Base-by-base conservation (phyloP, 2,113 vertebrate species). In the Zosterops borbonicus region DNA sequence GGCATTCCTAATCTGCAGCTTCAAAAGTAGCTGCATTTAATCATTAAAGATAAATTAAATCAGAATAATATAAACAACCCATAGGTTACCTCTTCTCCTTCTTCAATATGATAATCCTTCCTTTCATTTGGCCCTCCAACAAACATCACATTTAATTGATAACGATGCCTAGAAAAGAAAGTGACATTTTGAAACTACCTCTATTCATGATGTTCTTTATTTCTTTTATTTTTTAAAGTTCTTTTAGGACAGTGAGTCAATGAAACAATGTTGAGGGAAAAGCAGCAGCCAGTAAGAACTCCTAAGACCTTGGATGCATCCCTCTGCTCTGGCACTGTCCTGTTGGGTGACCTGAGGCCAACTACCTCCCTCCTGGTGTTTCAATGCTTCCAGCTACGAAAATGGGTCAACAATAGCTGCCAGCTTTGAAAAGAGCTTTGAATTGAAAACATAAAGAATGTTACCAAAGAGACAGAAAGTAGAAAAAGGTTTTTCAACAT, bases 61-160 rank as follows among this genome's bases (percentile, higher is more conserved):
- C 15, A 59, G 24, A 21, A 60, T 68, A 80, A 88, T 47, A 59
- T 31, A 64, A 83, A 71, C 27, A 63, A 10, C 3, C 6, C 37
- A 25, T n/a, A 49, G 24, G 70, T 98, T 98, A 99, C 99, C 99
- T 99, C 99, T 97, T 99, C 99, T 55, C 99, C 99, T 98, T 99
- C 99, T 96, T 99, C 99, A 42, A 99, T 98, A 80, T 99, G 99
- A 94, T 99, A 99, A 97, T 99, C 99, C 90, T 99, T 99, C 89
- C 99, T 98, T 94, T 97, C 98, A 77, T 99, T 99, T 60, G 99
- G 99, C 19, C 99, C 99, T 86, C 99, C 99, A 18, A 99, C 99
- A 96, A 99, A 99, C 99, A 99, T 99, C 95, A 99, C 92, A 82
- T 98, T 99, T 95, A 99, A 90, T 91, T 99, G 99, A 70, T 92